A percentile compares a stretch with the other conserved stretches of the same genome.
Evolutionary conservation across 2,113 vertebrate species (phyloP).

Genomic region (Daphoenositta chrysoptera): DNA sequence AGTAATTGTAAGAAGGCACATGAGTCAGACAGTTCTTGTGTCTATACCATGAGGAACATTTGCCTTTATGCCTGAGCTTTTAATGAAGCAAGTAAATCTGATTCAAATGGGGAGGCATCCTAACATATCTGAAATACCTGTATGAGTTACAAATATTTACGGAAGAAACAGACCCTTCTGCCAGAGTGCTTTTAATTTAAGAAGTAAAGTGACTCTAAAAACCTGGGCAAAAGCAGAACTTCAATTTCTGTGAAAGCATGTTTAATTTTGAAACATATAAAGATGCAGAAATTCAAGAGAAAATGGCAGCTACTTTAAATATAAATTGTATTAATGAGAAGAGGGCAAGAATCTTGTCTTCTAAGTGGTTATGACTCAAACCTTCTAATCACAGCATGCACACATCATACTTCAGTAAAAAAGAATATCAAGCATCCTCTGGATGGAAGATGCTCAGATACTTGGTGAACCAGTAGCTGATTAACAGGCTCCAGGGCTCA

Average conservation of each 20-base stretch:
- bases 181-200: not conserved
- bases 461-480: not conserved
- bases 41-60: not conserved
- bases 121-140: not conserved
- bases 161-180: not conserved
- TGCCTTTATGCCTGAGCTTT: not conserved
- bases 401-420: not conserved
- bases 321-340: constrained; percentile 57
- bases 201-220: not conserved
- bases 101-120: not conserved
- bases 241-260: constrained; percentile 8
- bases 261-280: constrained; percentile 24
- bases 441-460: not conserved
- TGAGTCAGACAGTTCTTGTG: not conserved
- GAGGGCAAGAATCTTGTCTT: constrained; percentile 28
- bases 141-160: not conserved
- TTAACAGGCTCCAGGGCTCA: not conserved
- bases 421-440: not conserved
- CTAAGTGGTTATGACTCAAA: constrained; percentile 56
- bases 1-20: not conserved
- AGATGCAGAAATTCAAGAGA: not conserved
- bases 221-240: not conserved
- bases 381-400: constrained; percentile 33
- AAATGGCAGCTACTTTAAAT: constrained; percentile 54
- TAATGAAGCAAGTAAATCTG: not conserved